Evolutionary conservation across 2,113 vertebrate species (phyloP).

Genomic region (Pygoscelis adeliae): DNA sequence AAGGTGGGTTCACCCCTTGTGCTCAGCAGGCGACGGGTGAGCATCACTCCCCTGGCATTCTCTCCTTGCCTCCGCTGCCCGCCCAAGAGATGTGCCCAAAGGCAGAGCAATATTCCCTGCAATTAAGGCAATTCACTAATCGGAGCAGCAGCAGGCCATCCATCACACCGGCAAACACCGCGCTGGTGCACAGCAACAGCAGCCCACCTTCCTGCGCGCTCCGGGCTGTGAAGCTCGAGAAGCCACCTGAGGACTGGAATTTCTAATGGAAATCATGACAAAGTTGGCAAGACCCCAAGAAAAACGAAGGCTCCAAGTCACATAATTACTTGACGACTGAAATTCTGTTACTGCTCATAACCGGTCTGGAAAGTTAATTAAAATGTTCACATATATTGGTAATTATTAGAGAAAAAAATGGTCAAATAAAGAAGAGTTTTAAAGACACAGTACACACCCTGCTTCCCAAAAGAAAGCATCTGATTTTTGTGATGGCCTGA

Average conservation of each 20-base stretch:
- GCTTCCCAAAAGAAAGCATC: background rate
- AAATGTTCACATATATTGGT: background rate
- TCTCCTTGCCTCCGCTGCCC: rapidly evolving
- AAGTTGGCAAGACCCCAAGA: background rate
- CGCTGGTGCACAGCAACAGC: rapidly evolving
- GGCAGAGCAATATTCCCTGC: background rate
- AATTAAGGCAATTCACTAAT: background rate
- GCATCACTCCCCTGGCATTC: background rate
- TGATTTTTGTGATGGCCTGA: background rate
- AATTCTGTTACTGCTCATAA: background rate
- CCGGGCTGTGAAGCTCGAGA: background rate
- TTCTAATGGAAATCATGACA: background rate
- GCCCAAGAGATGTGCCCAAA: background rate
- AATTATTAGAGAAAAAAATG: background rate
- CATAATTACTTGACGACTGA: background rate
- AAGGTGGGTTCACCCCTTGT: rapidly evolving
- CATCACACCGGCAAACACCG: background rate
- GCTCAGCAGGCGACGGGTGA: background rate
- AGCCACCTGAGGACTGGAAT: background rate
- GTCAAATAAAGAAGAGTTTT: background rate
- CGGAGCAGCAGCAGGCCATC: background rate
- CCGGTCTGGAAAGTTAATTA: background rate
- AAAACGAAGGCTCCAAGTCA: background rate
- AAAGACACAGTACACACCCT: background rate
- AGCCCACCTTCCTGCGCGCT: background rate